phyloP scores from a whole-genome alignment of 2,888 invertebrate species.

The Andrena trimmerana region DNA sequence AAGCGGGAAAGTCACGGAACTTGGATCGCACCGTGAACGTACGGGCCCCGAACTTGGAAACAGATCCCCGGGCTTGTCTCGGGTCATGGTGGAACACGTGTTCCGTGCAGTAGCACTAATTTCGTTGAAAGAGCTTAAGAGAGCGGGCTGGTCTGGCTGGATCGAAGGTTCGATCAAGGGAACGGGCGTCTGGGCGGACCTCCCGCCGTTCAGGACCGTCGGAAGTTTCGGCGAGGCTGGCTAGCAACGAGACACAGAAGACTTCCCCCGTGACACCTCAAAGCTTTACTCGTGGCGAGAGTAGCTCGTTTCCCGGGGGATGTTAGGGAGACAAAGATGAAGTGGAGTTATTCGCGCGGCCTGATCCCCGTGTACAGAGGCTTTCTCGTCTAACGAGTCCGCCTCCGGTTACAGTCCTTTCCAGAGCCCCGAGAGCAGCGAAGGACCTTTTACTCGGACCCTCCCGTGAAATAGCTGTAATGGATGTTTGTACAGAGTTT shows the following conservation, averaged over 20 bases:
- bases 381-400: conserved; percentile 44
- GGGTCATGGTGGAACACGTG: conserved; percentile 17
- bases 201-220: conserved; percentile 25
- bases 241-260: conserved; percentile 29
- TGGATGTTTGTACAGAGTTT: conserved; percentile 40
- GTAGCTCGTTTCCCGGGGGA: conserved; percentile 37
- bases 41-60: not conserved
- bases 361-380: conserved; percentile 51
- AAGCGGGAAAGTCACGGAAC: conserved; percentile 11
- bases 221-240: conserved; percentile 58
- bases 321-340: conserved; percentile 24
- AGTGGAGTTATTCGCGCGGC: conserved; percentile 56
- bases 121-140: conserved; percentile 48
- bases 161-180: conserved; percentile 40
- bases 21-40: not conserved
- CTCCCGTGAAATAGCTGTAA: conserved; percentile 37
- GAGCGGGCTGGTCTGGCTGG: conserved; percentile 1
- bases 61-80: not conserved
- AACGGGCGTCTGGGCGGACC: conserved; percentile 8
- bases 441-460: conserved; percentile 32
- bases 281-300: conserved; percentile 47
- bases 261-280: conserved; percentile 55
- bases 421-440: conserved; percentile 2
- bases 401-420: conserved; percentile 45
- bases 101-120: conserved; percentile 46